Base-by-base conservation (phyloP, 2,888 invertebrate species). In the Melangyna quadrimaculata region DNA sequence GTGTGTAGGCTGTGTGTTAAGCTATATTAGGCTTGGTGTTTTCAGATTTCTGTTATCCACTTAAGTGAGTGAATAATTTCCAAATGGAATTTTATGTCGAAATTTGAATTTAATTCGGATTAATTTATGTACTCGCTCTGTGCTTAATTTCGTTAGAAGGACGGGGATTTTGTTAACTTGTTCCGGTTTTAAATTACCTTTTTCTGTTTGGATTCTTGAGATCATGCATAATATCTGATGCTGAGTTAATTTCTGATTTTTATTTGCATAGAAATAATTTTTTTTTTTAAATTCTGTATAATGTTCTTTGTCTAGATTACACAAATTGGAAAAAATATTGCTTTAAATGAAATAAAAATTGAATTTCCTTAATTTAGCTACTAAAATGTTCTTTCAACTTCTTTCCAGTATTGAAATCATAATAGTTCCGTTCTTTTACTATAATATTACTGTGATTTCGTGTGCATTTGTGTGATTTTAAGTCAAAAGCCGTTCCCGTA, bases 61-160 rank as follows among this genome's bases (percentile, higher is more conserved):
- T 84, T 84, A 84, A 79, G 75, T 71, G 75, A 79, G 83, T 84
- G 83, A 84, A 84, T 79, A 79, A 84, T 79, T 79, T 79, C 37
- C 10, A 79, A 75, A 67, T 78, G 61, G 82, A 73, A 78, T 78
- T 73, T 73, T 73, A 61, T 79, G 55, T 43, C 48, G 63, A 79
- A 83, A 51, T 83, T 83, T 83, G 40, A 78, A 74, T 83, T 37
- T 74, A 83, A 67, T 65, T 67, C 53, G 74, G 55, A 74, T 79
- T 70, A 74, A 57, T 35, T 35, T 59, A 51, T 69, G 22, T 17
- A 10, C 29, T 48, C 48, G 29, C 14, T 4, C 27, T 51, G 14
- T 32, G 35, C 22, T 43, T 37, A 61, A 27, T 45, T 12, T 29
- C 12, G 14, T 65, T 29, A 9, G 9, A 29, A 14, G 12, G 32